phyloP scores from a whole-genome alignment of 2,888 invertebrate species.

The Auanema freiburgensis region DNA sequence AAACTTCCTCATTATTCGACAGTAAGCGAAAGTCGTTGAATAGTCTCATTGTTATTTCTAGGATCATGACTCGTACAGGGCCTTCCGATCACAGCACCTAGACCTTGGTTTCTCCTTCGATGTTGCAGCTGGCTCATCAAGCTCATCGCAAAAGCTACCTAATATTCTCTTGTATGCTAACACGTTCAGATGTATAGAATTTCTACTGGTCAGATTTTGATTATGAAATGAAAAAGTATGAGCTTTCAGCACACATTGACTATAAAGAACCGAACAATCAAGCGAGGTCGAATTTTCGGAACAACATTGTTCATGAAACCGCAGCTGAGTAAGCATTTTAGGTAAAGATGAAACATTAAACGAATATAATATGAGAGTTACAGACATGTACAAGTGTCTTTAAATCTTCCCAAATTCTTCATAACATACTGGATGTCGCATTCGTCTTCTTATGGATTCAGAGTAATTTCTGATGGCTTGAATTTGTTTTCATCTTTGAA shows the following conservation, averaged over 20 bases:
- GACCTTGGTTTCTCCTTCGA: slow-evolving; percentile 78
- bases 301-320: slow-evolving; percentile 83
- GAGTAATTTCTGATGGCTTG: slow-evolving; percentile 52
- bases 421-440: slow-evolving; percentile 95
- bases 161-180: slow-evolving; percentile 62
- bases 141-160: slow-evolving; percentile 45
- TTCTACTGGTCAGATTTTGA: slow-evolving; percentile 77
- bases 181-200: slow-evolving; percentile 62
- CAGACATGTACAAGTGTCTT: slow-evolving; percentile 80
- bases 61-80: slow-evolving; percentile 92
- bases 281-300: slow-evolving; percentile 84
- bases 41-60: slow-evolving; percentile 31
- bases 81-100: slow-evolving; percentile 85
- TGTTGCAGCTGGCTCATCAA: slow-evolving; percentile 69
- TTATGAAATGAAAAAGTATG: slow-evolving; percentile 8
- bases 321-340: slow-evolving; percentile 83
- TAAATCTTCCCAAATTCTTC: slow-evolving; percentile 79
- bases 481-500: slow-evolving; percentile 34
- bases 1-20: slow-evolving; percentile 79
- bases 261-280: slow-evolving; percentile 86
- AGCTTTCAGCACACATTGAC: slow-evolving; percentile 73
- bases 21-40: slow-evolving; percentile 3
- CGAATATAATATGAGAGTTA: slow-evolving; percentile 66
- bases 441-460: slow-evolving; percentile 49
- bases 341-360: slow-evolving; percentile 45